Conservation (phyloP, 2,888 invertebrate genomes). For the Polyommatus icarus region DNA sequence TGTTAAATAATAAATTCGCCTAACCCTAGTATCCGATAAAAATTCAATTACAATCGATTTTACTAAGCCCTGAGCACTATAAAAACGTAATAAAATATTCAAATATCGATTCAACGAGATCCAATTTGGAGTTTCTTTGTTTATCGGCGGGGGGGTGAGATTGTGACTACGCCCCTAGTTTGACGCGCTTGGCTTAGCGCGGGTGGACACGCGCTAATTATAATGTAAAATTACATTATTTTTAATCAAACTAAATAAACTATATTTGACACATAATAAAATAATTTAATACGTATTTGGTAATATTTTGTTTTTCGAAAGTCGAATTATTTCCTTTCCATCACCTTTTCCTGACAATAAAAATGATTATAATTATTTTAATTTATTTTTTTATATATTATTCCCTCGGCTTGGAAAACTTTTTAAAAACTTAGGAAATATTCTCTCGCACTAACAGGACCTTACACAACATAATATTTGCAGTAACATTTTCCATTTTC, state of each 20-base stretch:
- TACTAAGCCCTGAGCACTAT: conserved; percentile 30
- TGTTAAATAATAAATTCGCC: conserved; percentile 33
- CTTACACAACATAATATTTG: not conserved
- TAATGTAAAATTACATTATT: not conserved
- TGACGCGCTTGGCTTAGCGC: conserved; percentile 31
- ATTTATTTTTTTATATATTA: too few relatives aligned
- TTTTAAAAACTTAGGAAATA: not conserved
- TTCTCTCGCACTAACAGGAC: not conserved
- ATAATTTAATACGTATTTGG: too few relatives aligned
- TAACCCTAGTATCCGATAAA: conserved; percentile 31
- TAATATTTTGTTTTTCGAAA: too few relatives aligned
- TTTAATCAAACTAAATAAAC: too few relatives aligned
- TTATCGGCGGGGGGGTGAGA: conserved; percentile 43
- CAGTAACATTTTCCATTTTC: not conserved
- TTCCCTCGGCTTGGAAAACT: too few relatives aligned
- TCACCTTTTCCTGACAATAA: too few relatives aligned
- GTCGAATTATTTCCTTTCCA: too few relatives aligned
- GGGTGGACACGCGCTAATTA: conserved; percentile 19
- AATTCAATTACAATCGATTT: conserved; percentile 39
- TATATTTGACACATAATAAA: too few relatives aligned
- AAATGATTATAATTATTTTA: too few relatives aligned
- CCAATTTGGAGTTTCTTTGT: conserved; percentile 45
- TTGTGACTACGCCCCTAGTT: conserved; percentile 36
- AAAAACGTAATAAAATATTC: conserved; percentile 45
- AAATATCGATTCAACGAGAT: conserved; percentile 43